Conservation (phyloP, 2,797 vertebrate genomes). For the Hydrophis major region DNA sequence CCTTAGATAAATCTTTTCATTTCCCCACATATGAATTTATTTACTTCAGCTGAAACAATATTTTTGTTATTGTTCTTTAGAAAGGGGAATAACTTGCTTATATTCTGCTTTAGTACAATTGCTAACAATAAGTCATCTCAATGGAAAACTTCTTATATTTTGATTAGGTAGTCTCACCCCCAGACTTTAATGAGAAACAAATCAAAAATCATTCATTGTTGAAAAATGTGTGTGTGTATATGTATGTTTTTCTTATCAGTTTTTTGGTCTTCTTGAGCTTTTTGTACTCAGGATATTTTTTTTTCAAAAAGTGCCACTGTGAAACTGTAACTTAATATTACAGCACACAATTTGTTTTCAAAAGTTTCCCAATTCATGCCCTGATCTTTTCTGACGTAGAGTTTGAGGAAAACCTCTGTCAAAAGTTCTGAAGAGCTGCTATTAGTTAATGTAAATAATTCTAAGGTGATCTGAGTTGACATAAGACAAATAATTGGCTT, state of each 20-base stretch:
- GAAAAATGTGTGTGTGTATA: slow-evolving; percentile 5
- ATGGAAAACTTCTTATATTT: slow-evolving; percentile 54
- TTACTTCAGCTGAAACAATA: slow-evolving; percentile 52
- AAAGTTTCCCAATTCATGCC: not conserved
- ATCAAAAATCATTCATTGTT: slow-evolving; percentile 31
- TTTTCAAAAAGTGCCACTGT: not conserved
- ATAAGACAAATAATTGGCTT: not conserved
- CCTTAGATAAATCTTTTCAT: slow-evolving; percentile 56
- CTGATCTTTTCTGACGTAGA: not conserved
- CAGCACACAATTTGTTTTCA: not conserved
- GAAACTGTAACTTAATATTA: not conserved
- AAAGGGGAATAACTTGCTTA: slow-evolving; percentile 48
- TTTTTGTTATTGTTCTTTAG: slow-evolving; percentile 2
- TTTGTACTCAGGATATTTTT: not conserved
- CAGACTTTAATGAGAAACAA: slow-evolving; percentile 31
- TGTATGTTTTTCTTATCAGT: not conserved
- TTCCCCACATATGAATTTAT: slow-evolving; percentile 54
- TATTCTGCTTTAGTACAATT: slow-evolving; percentile 24
- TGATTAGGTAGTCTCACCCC: slow-evolving; percentile 47
- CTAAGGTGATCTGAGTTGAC: not conserved
- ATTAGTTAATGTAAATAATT: not conserved
- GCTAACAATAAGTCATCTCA: slow-evolving; percentile 43
- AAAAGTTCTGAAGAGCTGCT: not conserved
- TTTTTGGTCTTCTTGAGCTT: not conserved
- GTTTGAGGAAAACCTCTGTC: not conserved